phyloP scores from a whole-genome alignment of 2,113 vertebrate genomes.

The Butorides virescens region DNA sequence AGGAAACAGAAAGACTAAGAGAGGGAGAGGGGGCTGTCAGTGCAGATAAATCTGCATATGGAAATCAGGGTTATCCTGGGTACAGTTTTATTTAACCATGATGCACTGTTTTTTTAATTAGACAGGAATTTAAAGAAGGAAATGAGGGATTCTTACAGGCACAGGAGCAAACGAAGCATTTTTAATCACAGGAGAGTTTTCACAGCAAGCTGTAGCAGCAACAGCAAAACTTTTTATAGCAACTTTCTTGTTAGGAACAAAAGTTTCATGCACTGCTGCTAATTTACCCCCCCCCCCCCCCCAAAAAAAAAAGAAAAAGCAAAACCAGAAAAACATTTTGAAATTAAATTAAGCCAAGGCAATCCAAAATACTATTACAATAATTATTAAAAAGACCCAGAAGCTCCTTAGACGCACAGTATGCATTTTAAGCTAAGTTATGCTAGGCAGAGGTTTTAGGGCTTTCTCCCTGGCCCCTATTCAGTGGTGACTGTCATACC shows the following conservation, averaged over 20 bases:
- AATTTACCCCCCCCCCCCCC: background rate
- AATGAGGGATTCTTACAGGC: conserved; percentile 59
- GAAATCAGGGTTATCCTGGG: conserved; percentile 92
- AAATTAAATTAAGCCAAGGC: background rate
- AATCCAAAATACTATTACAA: background rate
- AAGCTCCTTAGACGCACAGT: background rate
- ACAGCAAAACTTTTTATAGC: conserved; percentile 57
- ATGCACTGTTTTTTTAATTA: conserved; percentile 83
- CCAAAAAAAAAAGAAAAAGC: background rate
- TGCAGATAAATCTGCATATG: conserved; percentile 97
- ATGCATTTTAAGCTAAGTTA: background rate
- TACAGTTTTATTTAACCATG: conserved; percentile 87
- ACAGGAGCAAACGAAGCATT: conserved; percentile 17
- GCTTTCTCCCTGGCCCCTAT: background rate
- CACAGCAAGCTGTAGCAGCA: conserved; percentile 23
- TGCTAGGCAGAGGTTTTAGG: background rate
- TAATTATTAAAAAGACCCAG: background rate
- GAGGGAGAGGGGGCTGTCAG: conserved; percentile 80
- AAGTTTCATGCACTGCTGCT: background rate
- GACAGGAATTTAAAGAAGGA: conserved; percentile 73
- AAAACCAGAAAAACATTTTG: background rate
- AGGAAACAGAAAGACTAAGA: conserved; percentile 61
- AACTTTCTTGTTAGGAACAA: conserved; percentile 37
- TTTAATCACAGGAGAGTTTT: conserved; percentile 12
- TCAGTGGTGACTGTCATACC: background rate